Evolutionary conservation across 2,797 vertebrate species (phyloP).

Genomic region (Macropodus opercularis): DNA sequence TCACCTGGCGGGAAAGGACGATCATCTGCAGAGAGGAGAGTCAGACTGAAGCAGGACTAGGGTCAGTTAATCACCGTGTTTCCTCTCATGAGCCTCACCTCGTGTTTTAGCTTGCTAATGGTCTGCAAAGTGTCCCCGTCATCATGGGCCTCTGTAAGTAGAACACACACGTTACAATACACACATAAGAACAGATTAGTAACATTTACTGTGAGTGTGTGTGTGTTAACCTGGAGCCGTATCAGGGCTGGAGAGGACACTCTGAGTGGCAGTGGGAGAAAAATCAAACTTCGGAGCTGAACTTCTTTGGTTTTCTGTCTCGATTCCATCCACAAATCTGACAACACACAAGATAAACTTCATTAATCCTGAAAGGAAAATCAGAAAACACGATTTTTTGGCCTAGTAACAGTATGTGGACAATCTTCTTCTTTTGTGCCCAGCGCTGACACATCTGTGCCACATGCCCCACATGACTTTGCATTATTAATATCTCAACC

Average conservation of each 20-base stretch:
- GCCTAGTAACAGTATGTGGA: too few species aligned
- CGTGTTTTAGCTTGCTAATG: slow-evolving; percentile 64
- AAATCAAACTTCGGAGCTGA: slow-evolving; percentile 79
- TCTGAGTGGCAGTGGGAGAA: slow-evolving; percentile 57
- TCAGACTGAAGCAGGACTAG: not conserved
- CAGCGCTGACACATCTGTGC: too few species aligned
- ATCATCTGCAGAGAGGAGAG: slow-evolving; percentile 73
- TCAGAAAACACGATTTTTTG: too few species aligned
- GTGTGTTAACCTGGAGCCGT: slow-evolving; percentile 47
- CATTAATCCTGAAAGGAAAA: too few species aligned
- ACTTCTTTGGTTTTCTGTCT: slow-evolving; percentile 72
- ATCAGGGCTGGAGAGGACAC: slow-evolving; percentile 43
- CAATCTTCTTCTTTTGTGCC: too few species aligned
- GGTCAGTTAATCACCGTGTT: too few species aligned
- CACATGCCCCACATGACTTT: accelerated
- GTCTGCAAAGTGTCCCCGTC: slow-evolving; percentile 61
- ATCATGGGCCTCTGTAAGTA: slow-evolving; percentile 39
- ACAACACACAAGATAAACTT: not conserved
- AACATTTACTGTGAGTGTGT: not conserved
- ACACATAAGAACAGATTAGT: not conserved
- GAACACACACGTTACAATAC: not conserved
- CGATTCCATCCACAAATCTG: slow-evolving; percentile 84
- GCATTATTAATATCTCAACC: slow-evolving; percentile 8
- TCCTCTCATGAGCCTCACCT: slow-evolving; percentile 51
- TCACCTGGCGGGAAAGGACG: slow-evolving; percentile 81